These are phyloP conservation scores for Ceratotherium simum DNA, from an alignment of 2,113 vertebrate genomes.

Conservation along the genomic window DNA sequence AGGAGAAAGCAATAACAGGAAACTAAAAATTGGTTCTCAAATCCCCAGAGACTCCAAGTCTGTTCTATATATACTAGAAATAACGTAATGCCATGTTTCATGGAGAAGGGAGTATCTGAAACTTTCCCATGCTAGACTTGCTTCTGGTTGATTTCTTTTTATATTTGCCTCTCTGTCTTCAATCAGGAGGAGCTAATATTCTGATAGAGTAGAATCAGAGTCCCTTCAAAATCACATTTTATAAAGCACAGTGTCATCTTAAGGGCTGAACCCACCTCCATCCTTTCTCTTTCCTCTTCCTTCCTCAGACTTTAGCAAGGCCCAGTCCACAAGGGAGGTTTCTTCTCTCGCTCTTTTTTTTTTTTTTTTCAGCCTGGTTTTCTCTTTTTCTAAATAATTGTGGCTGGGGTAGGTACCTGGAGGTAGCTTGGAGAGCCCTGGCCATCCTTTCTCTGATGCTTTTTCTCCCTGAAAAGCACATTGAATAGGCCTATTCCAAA, in stretches of 20 bases:
- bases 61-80: background rate
- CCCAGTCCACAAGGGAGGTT: background rate
- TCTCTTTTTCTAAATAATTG: background rate
- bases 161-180: background rate
- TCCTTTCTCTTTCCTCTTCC: background rate
- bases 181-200: background rate
- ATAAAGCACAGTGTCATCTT: conserved; percentile 24
- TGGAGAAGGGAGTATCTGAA: background rate
- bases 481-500: background rate
- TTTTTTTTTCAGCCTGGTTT: background rate
- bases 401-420: accelerated
- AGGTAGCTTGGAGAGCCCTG: accelerated
- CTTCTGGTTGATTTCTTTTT: background rate
- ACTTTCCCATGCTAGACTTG: background rate
- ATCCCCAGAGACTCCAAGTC: background rate
- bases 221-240: background rate
- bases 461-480: background rate
- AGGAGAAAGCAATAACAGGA: background rate
- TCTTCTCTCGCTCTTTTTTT: too few species aligned
- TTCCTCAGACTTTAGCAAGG: background rate
- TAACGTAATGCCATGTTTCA: background rate
- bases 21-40: background rate
- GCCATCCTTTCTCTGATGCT: background rate
- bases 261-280: background rate
- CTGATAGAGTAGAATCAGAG: background rate